Evolutionary conservation across 1,140 invertebrate species (phyloP).

Genomic region (Pseudomyrmex flavicornis): DNA sequence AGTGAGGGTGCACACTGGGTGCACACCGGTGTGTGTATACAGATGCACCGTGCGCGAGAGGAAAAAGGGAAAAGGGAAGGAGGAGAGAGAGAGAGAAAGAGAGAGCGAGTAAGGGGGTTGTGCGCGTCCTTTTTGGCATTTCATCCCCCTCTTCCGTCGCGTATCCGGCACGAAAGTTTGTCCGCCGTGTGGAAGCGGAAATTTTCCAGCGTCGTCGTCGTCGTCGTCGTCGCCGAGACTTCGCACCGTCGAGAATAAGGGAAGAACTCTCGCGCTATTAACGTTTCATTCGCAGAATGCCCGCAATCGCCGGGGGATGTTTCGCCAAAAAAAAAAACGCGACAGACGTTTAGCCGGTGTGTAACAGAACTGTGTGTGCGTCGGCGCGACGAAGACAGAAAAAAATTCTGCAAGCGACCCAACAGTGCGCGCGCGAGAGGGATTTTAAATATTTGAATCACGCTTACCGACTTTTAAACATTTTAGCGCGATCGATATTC

Average conservation of each 20-base stretch:
- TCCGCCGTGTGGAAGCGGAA: conserved; percentile 56
- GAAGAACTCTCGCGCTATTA: conserved; percentile 58
- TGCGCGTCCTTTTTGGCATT: conserved; percentile 54
- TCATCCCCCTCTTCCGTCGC: conserved; percentile 2
- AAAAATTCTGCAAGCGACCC: not conserved
- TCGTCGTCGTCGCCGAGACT: not conserved
- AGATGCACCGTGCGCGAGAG: not conserved
- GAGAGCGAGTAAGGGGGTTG: conserved; percentile 16
- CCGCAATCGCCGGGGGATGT: not conserved
- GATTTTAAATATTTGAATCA: conserved; percentile 50
- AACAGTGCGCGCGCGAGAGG: not conserved
- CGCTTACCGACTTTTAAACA: conserved; percentile 58
- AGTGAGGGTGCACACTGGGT: conserved; percentile 40
- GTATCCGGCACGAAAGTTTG: conserved; percentile 64
- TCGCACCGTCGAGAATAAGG: conserved; percentile 2
- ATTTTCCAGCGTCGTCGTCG: conserved; percentile 54
- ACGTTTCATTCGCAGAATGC: conserved; percentile 31
- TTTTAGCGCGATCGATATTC: conserved; percentile 61
- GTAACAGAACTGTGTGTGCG: not conserved
- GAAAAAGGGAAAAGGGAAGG: no score
- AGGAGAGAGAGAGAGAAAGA: no score
- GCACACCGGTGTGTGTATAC: conserved; percentile 26
- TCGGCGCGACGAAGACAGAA: not conserved
- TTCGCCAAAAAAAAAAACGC: not conserved
- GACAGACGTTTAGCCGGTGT: no score